Evolutionary conservation across 92 coral and sea anemone genomes (phyloP), one percentile per base, ranked within the genome.

Genomic region (Scolanthus callimorphus): DNA sequence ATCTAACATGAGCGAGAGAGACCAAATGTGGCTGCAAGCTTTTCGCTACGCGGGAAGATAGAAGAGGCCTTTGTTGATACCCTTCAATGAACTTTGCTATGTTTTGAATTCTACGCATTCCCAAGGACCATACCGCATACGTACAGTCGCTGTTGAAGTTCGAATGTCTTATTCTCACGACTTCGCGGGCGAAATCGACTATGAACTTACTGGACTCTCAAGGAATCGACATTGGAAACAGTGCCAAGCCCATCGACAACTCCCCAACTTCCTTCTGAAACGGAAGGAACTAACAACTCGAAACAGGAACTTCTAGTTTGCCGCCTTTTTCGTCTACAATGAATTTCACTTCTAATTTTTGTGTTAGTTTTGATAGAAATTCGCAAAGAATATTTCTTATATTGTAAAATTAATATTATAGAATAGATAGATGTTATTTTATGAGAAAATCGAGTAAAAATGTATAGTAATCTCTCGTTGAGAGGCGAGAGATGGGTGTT

Each of bases 1-100:
- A 29, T 78, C 96, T 8, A 83, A 76, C 20, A 48, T 87, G 65
- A 87, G 96, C 57, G 86, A 87, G 28, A 62, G 74, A 45, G 96
- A 87, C 47, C 60, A 80, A 34, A 73, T 87, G 66, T 87, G 86
- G 86, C 79, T 87, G 9, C 90, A 83, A 54, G 96, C 96, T 20
- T 87, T 67, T 56, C 78, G 86, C 55, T 87, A 31, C 43, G 90
- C 83, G 0, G 96, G 96, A 27, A 77, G 96, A 83, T 81, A 50
- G 65, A 57, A n/a, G n/a, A n/a, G 31, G 27, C 17, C 17, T 11
- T 9, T 46, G 11, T 46, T 11, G 23, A 19, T 4, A 24, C 63
- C 3, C 19, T 20, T 49, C 29, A 11, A 3, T 25, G 54, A 31
- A 56, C 67, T 45, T 55, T 55, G 10, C 65, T 39, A 39, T 20